Base-by-base conservation (phyloP, 35 echinoderm and acorn worm species). In the Ophiothrix spiculata region DNA sequence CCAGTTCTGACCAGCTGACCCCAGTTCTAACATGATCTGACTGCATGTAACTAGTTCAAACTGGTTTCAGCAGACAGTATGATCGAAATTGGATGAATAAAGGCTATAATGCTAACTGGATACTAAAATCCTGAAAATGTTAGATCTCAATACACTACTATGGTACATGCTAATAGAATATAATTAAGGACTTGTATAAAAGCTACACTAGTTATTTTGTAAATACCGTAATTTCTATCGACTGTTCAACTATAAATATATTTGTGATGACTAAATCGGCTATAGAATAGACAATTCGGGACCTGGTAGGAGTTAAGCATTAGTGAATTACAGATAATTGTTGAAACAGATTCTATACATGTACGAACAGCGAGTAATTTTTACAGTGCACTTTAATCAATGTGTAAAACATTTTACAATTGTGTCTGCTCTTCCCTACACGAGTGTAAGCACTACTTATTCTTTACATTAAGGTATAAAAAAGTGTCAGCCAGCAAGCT, bases 121-220 rank as follows among this genome's bases (percentile, higher is more conserved):
- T n/a, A n/a, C n/a, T n/a, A n/a, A n/a, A n/a, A n/a, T n/a, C n/a
- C n/a, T n/a, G n/a, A n/a, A n/a, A n/a, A n/a, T n/a, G n/a, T n/a
- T n/a, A n/a, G n/a, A n/a, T n/a, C 17, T 69, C 60, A 69, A 12
- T 69, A 69, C 29, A 69, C 60, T 69, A 69, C 60, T 28, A 69
- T 69, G 23, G 60, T 69, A 12, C 60, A 69, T 28, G 23, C 60
- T 69, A 54, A 21, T 54, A 69, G 4, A 69, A 69, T 69, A 69
- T 69, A 69, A 69, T 69, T 15, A 69, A 69, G 60, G 60, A 69
- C 60, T 69, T 69, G 60, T 69, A 69, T 69, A 69, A 69, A 69
- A 69, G 60, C 60, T 69, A 69, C 60, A 15, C 60, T 69, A 69
- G 60, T 25, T 25, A 69, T 15, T 69, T 69, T 69, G 3, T 25